Evolutionary conservation across 2,797 vertebrate genomes (phyloP), one percentile per base, ranked within the genome.

Genomic region (Hydrocynus forskahlii): DNA sequence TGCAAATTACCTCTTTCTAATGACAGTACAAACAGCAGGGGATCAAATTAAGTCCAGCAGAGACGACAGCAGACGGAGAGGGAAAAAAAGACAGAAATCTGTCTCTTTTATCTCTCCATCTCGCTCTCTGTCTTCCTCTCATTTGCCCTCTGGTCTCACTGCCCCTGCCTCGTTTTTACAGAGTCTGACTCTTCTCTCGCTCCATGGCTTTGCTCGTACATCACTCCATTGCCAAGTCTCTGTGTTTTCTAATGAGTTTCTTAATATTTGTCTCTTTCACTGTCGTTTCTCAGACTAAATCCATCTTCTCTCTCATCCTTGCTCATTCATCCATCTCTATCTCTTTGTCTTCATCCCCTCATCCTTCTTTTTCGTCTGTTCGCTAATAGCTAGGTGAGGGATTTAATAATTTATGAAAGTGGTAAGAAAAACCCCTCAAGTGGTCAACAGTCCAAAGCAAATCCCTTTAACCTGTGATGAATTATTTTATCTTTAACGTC

Each of bases 331-430:
- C 52, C 71, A 43, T 73, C 63, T 69, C 50, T 83, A 29, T 64
- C 21, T 84, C 50, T 38, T 55, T 78, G 52, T 75, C 59, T 69
- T 52, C n/a, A 23, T 72, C 60, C 52, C 4, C 6, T 16, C 54
- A 54, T 55, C 62, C 55, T 16, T 40, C 59, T 45, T 45, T 63
- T 74, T 83, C 67, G 25, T 78, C 82, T 86, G 82, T 78, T 91
- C 87, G 88, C 86, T 79, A 75, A 68, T 84, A 87, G 86, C 91
- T 87, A 89, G 83, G 84, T 91, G 86, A 87, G 84, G 88, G 85
- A 80, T 92, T 94, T 89, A 93, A 94, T 92, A 91, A 94, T 94
- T 94, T 91, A 92, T 85, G 77, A 86, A 87, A 78, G 84, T 60
- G 38, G 86, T 86, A 91, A 89, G 92, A 88, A 87, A 88, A 86